A percentile compares a stretch with the other conserved stretches of the same genome.
phyloP scores from a whole-genome alignment of 2,797 vertebrate species.

The Gallinago solitaria region DNA sequence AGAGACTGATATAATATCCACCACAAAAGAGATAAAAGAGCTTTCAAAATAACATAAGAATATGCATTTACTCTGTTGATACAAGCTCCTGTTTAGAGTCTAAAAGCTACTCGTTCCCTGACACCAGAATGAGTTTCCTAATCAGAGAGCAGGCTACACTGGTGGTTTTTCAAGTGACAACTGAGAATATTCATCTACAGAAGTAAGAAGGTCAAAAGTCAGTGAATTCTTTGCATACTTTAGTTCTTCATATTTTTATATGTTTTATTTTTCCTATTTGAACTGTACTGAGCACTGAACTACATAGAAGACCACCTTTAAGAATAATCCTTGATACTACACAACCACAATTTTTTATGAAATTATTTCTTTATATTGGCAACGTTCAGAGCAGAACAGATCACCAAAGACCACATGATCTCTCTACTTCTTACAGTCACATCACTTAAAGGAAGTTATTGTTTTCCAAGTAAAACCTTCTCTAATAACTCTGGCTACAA shows the following conservation, averaged over 20 bases:
- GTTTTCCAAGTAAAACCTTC: not conserved
- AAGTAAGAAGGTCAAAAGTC: conserved; percentile 10
- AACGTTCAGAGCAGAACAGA: not conserved
- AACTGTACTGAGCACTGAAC: not conserved
- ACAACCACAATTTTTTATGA: not conserved
- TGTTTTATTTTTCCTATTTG: not conserved
- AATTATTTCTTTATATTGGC: not conserved
- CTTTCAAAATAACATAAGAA: not conserved
- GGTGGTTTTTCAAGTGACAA: not conserved
- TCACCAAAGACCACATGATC: not conserved
- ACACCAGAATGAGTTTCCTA: not conserved
- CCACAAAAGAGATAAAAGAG: not conserved
- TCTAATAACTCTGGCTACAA: not conserved
- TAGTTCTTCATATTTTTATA: not conserved
- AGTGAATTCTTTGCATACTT: not conserved
- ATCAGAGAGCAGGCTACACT: not conserved
- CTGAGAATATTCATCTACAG: not conserved
- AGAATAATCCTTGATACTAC: not conserved
- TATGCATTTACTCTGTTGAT: not conserved
- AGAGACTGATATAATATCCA: not conserved
- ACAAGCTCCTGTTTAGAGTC: not conserved
- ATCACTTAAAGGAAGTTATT: not conserved
- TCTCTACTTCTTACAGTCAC: not conserved
- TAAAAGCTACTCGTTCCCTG: not conserved
- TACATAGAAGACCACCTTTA: not conserved